Evolutionary conservation across 2,797 vertebrate genomes (phyloP).

Genomic region (Melanotaenia maccullochi): DNA sequence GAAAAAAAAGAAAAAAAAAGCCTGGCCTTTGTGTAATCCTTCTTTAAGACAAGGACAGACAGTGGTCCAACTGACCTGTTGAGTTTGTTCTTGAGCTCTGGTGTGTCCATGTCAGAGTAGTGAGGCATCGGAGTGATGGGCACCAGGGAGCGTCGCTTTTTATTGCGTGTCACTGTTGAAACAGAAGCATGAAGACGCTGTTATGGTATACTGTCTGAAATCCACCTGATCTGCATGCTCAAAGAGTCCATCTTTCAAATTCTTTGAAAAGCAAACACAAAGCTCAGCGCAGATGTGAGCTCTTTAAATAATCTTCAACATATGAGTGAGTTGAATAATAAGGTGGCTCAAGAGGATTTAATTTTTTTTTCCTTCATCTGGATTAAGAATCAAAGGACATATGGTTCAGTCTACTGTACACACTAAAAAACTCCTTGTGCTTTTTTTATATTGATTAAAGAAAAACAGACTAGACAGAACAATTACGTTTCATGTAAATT

Average conservation of each 20-base stretch:
- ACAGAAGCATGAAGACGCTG: constrained; percentile 4
- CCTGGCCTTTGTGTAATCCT: neutral
- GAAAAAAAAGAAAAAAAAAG: neutral
- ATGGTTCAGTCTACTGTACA: neutral
- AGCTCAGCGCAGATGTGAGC: neutral
- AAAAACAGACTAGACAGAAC: no score
- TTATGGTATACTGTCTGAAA: neutral
- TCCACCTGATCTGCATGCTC: neutral
- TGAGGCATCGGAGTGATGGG: constrained; percentile 91
- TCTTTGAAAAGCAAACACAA: neutral
- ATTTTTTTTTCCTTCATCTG: neutral
- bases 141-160: constrained; percentile 65
- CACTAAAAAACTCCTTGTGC: neutral
- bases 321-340: neutral
- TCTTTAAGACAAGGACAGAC: neutral
- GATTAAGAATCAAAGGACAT: neutral
- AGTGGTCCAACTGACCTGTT: constrained; percentile 82
- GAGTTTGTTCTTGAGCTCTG: constrained; percentile 91
- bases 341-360: neutral
- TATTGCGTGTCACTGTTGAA: constrained; percentile 64
- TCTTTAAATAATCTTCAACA: neutral
- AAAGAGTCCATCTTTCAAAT: neutral
- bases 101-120: constrained; percentile 96
- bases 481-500: neutral
- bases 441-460: neutral